Percentiles rank a stretch among this genome's conserved stretches.
phyloP scores from a whole-genome alignment of 2,888 invertebrate genomes.

The Aleiodes alternator region DNA sequence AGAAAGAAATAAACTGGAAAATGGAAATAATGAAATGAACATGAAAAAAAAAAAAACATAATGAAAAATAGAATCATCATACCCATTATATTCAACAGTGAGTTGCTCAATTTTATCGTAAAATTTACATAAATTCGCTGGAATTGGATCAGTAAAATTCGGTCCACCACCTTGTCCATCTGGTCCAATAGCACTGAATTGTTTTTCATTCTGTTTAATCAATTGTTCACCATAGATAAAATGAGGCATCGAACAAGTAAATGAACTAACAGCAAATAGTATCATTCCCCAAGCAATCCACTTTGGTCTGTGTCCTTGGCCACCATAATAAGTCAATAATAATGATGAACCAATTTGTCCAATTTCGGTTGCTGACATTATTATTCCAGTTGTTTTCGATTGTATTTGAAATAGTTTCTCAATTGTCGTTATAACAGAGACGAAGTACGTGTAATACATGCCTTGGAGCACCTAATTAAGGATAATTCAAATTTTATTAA shows the following conservation, averaged over 20 bases:
- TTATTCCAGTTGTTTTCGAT: slow-evolving; percentile 92
- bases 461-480: slow-evolving; percentile 78
- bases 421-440: slow-evolving; percentile 94
- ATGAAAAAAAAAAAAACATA: slow-evolving; percentile 25
- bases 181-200: slow-evolving; percentile 68
- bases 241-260: slow-evolving; percentile 92
- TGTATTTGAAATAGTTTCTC: slow-evolving; percentile 95
- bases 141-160: slow-evolving; percentile 63
- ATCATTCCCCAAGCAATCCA: slow-evolving; percentile 97
- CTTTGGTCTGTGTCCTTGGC: slow-evolving; percentile 92
- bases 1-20: neutral
- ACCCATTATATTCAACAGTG: slow-evolving; percentile 64
- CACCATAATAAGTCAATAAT: slow-evolving; percentile 91
- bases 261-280: slow-evolving; percentile 89
- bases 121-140: slow-evolving; percentile 68
- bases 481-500: slow-evolving; percentile 7
- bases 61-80: slow-evolving; percentile 42
- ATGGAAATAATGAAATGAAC: slow-evolving; percentile 7
- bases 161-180: slow-evolving; percentile 61
- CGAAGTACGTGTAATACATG: slow-evolving; percentile 96
- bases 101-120: slow-evolving; percentile 61
- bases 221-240: slow-evolving; percentile 88
- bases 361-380: slow-evolving; percentile 94
- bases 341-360: slow-evolving; percentile 94
- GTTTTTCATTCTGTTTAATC: slow-evolving; percentile 78